phyloP scores from a whole-genome alignment of 2,888 invertebrate genomes.

The Lampropteryx suffumata region DNA sequence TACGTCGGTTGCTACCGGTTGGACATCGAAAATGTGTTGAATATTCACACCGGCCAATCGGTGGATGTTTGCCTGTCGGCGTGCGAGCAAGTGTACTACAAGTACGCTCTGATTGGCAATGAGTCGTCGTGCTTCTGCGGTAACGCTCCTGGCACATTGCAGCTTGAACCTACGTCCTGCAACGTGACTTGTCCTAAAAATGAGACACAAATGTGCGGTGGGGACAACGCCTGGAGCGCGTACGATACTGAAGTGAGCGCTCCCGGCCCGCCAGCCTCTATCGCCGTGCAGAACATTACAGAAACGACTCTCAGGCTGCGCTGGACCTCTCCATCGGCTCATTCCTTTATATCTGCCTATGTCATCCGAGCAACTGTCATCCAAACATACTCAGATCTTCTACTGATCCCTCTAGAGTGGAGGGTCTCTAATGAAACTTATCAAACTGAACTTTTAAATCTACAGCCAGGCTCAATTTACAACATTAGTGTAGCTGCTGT shows the following conservation, averaged over 20 bases:
- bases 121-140: slow-evolving; percentile 75
- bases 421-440: slow-evolving; percentile 83
- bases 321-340: slow-evolving; percentile 84
- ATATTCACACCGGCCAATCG: slow-evolving; percentile 74
- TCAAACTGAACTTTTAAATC: slow-evolving; percentile 81
- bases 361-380: slow-evolving; percentile 79
- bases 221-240: slow-evolving; percentile 85
- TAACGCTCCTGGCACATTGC: slow-evolving; percentile 58
- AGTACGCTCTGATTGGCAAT: slow-evolving; percentile 71
- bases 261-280: slow-evolving; percentile 87
- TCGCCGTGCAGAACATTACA: slow-evolving; percentile 82
- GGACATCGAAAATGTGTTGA: slow-evolving; percentile 58
- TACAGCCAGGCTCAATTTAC: slow-evolving; percentile 90
- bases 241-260: slow-evolving; percentile 86
- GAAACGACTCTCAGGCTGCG: slow-evolving; percentile 84
- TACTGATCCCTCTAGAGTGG: slow-evolving; percentile 79
- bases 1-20: slow-evolving; percentile 71
- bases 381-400: slow-evolving; percentile 81
- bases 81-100: slow-evolving; percentile 74
- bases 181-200: slow-evolving; percentile 84
- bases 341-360: slow-evolving; percentile 79
- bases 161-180: slow-evolving; percentile 70
- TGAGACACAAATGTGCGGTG: slow-evolving; percentile 86
- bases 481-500: slow-evolving; percentile 87
- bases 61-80: slow-evolving; percentile 73